These are phyloP conservation scores for Rhingia campestris DNA, from an alignment of 2,888 invertebrate species.

Conservation along the genomic window DNA sequence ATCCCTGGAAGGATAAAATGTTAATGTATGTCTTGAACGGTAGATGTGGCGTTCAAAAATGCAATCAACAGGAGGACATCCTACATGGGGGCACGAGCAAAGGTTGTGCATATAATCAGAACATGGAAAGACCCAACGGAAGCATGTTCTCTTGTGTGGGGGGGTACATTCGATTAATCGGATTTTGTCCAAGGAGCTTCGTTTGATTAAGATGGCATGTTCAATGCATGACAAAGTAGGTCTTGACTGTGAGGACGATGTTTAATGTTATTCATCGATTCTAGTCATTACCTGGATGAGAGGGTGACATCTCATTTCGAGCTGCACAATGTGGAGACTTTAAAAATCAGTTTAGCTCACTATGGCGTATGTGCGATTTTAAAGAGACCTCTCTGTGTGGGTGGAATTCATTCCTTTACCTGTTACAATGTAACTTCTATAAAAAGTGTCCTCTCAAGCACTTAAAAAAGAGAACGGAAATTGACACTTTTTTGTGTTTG, in stretches of 20 bases:
- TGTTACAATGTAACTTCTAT: no score
- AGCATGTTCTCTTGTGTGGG: neutral
- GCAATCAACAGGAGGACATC: constrained; percentile 23
- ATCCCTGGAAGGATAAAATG: constrained; percentile 8
- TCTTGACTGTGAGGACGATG: neutral
- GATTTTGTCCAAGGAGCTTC: neutral
- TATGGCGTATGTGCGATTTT: no score
- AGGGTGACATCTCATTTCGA: no score
- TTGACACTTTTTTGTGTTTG: no score
- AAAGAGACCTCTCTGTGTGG: no score
- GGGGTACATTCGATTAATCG: constrained; percentile 4
- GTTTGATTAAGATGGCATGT: neutral
- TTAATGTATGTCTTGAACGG: constrained; percentile 17
- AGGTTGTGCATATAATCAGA: constrained; percentile 8
- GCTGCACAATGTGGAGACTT: no score
- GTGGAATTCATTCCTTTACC: no score
- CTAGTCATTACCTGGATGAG: no score
- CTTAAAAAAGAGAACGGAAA: no score
- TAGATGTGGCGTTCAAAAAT: constrained; percentile 23
- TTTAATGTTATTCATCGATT: no score
- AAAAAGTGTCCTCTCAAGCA: no score
- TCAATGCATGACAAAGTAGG: constrained; percentile 1
- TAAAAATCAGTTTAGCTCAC: no score
- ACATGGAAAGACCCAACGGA: neutral
- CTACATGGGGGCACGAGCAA: neutral